These are phyloP conservation scores for Notamacropus eugenii DNA, from an alignment of 2,797 vertebrate species.

Conservation along the genomic window DNA sequence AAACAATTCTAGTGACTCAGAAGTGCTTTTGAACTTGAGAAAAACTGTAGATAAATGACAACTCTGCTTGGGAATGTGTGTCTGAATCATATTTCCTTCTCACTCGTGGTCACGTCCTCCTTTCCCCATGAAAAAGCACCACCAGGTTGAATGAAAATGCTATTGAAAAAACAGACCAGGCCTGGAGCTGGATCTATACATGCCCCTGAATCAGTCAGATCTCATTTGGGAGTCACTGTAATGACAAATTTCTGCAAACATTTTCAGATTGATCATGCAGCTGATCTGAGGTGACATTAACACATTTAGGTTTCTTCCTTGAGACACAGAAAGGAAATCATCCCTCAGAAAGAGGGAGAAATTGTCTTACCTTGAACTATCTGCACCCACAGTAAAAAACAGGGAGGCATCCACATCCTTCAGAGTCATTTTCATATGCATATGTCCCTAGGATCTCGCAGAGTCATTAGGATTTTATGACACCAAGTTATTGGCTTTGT, in stretches of 20 bases:
- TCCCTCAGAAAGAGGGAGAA: not conserved
- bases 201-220: constrained; percentile 27
- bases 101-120: too few relatives aligned
- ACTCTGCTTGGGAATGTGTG: not conserved
- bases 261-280: constrained; percentile 26
- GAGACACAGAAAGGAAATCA: constrained; percentile 44
- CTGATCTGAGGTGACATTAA: constrained; percentile 31
- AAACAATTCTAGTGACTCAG: not conserved
- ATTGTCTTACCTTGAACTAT: constrained; percentile 41
- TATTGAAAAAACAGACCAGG: not conserved
- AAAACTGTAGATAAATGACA: not conserved
- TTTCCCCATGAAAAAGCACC: not conserved
- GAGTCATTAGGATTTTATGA: constrained; percentile 65
- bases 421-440: constrained; percentile 35
- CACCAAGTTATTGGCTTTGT: constrained; percentile 63
- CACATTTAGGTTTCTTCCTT: constrained; percentile 43
- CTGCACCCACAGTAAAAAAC: constrained; percentile 19
- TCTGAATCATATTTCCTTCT: not conserved
- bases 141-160: constrained; percentile 5
- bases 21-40: not conserved
- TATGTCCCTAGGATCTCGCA: constrained; percentile 42
- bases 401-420: not conserved
- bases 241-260: constrained; percentile 37
- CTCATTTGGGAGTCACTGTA: not conserved
- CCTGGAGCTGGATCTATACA: not conserved